Conservation (phyloP, 2,888 invertebrate species). For the Drosophila kuntzei region DNA sequence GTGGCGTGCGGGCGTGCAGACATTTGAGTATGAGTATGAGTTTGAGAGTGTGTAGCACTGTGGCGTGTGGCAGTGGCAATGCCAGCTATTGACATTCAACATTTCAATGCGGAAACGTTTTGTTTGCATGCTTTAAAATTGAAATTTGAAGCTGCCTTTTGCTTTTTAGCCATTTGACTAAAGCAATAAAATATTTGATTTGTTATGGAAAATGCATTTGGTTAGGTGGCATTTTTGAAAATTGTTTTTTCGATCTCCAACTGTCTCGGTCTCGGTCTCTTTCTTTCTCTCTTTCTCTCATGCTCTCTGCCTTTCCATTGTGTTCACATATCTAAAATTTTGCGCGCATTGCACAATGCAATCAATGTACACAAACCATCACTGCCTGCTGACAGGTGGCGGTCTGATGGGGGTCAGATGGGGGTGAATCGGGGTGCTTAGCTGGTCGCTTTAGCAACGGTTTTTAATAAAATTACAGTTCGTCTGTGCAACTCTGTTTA, state of each 20-base stretch:
- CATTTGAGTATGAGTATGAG: background rate
- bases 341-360: slow-evolving; percentile 47
- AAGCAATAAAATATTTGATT: slow-evolving; percentile 78
- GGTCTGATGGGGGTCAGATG: background rate
- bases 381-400: background rate
- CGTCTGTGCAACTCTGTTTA: slow-evolving; percentile 32
- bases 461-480: slow-evolving; percentile 51
- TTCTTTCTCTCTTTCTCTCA: background rate
- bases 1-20: background rate
- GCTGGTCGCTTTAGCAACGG: slow-evolving; percentile 9
- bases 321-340: slow-evolving; percentile 22
- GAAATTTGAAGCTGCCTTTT: slow-evolving; percentile 49
- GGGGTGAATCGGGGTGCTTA: background rate
- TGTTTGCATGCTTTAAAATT: slow-evolving; percentile 51
- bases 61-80: slow-evolving; percentile 22
- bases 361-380: slow-evolving; percentile 35
- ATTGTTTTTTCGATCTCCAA: slow-evolving; percentile 38
- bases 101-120: slow-evolving; percentile 43
- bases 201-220: slow-evolving; percentile 77
- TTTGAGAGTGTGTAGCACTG: background rate
- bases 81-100: slow-evolving; percentile 41
- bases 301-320: background rate
- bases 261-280: background rate
- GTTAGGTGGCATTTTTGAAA: slow-evolving; percentile 34
- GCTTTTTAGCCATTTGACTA: slow-evolving; percentile 48